Evolutionary conservation across 2,888 invertebrate species (phyloP), one percentile per base, ranked within the genome.

Genomic region (Seladonia tumulorum): DNA sequence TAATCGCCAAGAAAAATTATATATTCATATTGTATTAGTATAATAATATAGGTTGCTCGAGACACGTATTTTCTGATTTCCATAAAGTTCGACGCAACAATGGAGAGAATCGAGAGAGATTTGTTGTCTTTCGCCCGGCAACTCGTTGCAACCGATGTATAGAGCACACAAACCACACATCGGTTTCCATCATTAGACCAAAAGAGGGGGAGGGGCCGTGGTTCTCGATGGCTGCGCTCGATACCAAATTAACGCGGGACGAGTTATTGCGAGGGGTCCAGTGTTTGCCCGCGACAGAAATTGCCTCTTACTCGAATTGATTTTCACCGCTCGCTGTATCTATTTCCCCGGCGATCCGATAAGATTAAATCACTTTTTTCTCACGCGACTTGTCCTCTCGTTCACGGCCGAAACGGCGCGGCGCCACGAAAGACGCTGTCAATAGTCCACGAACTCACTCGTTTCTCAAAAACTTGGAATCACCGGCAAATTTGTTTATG

Each of bases 301-400:
- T 84, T 76, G 72, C 53, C n/a, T 75, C 70, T 71, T 35, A 76
- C 49, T 16, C 49, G 73, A 77, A 84, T 83, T 74, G 83, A 84
- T 84, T 74, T 70, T 12, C 68, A 25, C 5, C 47, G 83, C 53
- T 73, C 76, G n/a, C 49, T 60, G 16, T 42, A 53, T 29, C 45
- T 29, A 10, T 47, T 73, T 72, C 18, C 63, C 29, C 53, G 47
- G 57, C 53, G 72, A 76, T 57, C 66, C 71, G 73, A 53, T 84
- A 84, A 77, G 77, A 84, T 77, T 53, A 60, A 70, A 70, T 35
- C 22, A 8, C 16, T n/a, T 47, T 22, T 63, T 29, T 39, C 39
- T 42, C 39, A 12, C 39, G 39, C 66, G 29, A 0, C 16, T 7
- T 60, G 60, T 22, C 18, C 66, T 10, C 16, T 22, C 29, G 66